Conservation (phyloP, 1,140 invertebrate genomes). For the Hylyphantes graminicola region DNA sequence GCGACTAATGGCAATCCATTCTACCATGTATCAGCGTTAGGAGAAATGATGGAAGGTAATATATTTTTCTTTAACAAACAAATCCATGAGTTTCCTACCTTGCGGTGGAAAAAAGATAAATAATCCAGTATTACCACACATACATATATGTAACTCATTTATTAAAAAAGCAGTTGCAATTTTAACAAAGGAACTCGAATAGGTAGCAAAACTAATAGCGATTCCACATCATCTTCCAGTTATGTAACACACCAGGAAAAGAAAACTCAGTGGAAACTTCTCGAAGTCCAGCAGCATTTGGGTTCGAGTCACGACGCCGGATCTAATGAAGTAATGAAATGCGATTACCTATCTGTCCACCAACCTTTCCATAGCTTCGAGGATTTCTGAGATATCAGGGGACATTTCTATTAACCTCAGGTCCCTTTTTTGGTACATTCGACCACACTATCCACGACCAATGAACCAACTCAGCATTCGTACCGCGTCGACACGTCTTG, state of each 20-base stretch:
- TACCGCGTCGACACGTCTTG: conserved; percentile 12
- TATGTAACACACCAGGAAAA: neutral
- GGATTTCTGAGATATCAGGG: conserved; percentile 46
- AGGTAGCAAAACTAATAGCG: no score
- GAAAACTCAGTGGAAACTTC: neutral
- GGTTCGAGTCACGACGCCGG: conserved; percentile 24
- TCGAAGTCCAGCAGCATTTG: neutral
- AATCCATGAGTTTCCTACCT: no score
- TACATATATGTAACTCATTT: no score
- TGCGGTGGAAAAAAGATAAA: no score
- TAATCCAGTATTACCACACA: no score
- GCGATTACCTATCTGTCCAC: conserved; percentile 45
- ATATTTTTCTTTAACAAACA: no score
- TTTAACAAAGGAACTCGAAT: no score
- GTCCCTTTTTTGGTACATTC: neutral
- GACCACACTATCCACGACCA: conserved; percentile 7
- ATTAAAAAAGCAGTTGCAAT: no score
- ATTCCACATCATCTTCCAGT: no score
- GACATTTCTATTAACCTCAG: conserved; percentile 54
- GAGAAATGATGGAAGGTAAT: no score
- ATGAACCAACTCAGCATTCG: conserved; percentile 6
- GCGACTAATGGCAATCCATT: no score
- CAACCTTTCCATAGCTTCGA: conserved; percentile 32
- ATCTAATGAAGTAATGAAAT: conserved; percentile 56
- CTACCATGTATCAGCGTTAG: no score